These are phyloP conservation scores for Rhipidura dahli DNA, from an alignment of 2,113 vertebrate genomes.

Conservation along the genomic window DNA sequence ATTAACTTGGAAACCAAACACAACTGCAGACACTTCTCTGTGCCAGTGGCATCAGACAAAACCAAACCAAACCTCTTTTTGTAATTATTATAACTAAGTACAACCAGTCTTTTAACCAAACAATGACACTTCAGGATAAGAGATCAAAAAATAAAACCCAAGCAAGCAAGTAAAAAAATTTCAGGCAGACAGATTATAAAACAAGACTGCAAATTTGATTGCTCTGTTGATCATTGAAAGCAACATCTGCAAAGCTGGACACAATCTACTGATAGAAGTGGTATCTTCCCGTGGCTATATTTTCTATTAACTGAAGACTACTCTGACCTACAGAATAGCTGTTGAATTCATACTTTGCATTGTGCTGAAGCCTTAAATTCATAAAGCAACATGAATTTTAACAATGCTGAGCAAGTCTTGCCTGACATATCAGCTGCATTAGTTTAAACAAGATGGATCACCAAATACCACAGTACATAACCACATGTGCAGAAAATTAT, in stretches of 20 bases:
- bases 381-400: not conserved
- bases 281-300: not conserved
- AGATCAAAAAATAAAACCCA: accelerated
- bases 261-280: not conserved
- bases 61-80: not conserved
- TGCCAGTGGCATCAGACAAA: not conserved
- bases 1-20: not conserved
- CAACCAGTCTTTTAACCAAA: not conserved
- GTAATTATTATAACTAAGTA: not conserved
- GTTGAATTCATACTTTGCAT: not conserved
- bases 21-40: not conserved
- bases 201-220: not conserved
- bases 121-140: not conserved
- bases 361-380: constrained; percentile 8
- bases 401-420: not conserved
- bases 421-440: not conserved
- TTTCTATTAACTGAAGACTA: not conserved
- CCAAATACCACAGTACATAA: not conserved
- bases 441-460: constrained; percentile 4
- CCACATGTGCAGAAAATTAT: not conserved
- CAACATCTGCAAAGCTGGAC: not conserved
- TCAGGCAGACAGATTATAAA: not conserved
- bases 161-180: not conserved
- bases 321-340: not conserved
- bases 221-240: accelerated